These are phyloP conservation scores for Pseudococcus longispinus DNA, from an alignment of 2,888 invertebrate genomes.

Conservation along the genomic window DNA sequence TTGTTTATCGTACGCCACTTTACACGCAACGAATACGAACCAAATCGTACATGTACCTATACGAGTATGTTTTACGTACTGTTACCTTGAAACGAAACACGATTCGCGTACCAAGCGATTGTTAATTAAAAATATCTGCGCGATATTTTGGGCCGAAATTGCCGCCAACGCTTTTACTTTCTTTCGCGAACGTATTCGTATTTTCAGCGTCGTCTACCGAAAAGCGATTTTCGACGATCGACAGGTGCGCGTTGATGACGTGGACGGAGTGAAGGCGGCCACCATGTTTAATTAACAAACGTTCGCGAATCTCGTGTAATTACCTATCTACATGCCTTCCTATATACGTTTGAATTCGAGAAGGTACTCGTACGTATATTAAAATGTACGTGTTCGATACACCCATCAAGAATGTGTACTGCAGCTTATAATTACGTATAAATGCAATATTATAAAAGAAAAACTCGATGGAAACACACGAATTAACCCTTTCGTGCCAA, in stretches of 20 bases:
- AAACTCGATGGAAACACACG: too few relatives aligned
- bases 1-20: conserved; percentile 12
- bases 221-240: neutral
- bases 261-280: neutral
- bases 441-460: too few relatives aligned
- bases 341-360: neutral
- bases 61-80: neutral
- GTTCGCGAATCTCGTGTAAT: neutral
- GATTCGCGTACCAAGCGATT: neutral
- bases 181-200: neutral
- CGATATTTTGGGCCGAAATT: neutral
- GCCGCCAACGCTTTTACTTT: neutral
- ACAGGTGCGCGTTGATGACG: neutral
- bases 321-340: too few relatives aligned
- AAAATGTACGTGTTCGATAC: neutral
- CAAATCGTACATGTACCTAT: too few relatives aligned
- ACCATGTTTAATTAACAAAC: neutral
- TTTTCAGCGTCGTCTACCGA: too few relatives aligned
- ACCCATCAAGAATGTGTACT: neutral
- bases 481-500: too few relatives aligned
- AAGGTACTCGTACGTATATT: neutral
- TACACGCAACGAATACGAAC: neutral
- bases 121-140: conserved; percentile 1
- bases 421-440: too few relatives aligned
- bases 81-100: conserved; percentile 2